Conservation (phyloP, 2,797 vertebrate species). For the Melanogrammus aeglefinus region DNA sequence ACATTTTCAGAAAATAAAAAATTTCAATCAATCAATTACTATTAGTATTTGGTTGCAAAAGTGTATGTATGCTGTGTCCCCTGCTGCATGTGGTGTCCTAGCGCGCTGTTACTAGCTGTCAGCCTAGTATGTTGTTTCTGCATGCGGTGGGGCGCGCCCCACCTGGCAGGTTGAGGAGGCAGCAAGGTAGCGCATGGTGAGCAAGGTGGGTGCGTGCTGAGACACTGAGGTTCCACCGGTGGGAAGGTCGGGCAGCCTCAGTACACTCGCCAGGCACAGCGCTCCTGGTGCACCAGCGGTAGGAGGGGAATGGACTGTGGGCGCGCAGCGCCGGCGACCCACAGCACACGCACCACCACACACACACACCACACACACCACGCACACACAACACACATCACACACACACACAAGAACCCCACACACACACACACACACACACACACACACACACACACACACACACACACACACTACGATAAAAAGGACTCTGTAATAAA, state of each 20-base stretch:
- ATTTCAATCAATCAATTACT: too few relatives aligned
- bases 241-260: conserved; percentile 86
- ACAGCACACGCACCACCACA: too few relatives aligned
- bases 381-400: conserved; percentile 13
- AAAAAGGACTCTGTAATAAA: too few relatives aligned
- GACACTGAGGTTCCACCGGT: conserved; percentile 75
- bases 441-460: neutral
- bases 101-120: too few relatives aligned
- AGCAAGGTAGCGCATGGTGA: conserved; percentile 86
- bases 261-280: conserved; percentile 69
- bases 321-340: too few relatives aligned
- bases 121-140: neutral
- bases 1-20: too few relatives aligned
- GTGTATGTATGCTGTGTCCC: neutral
- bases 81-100: too few relatives aligned
- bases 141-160: conserved; percentile 31
- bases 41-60: too few relatives aligned
- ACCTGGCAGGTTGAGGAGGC: conserved; percentile 91
- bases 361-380: too few relatives aligned
- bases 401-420: conserved; percentile 9
- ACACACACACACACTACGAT: neutral
- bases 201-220: conserved; percentile 83
- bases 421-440: neutral
- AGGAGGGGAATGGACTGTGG: conserved; percentile 78
- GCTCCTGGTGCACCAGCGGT: conserved; percentile 74